Conservation (phyloP, 1,140 invertebrate genomes). For the Eciton burchellii region DNA sequence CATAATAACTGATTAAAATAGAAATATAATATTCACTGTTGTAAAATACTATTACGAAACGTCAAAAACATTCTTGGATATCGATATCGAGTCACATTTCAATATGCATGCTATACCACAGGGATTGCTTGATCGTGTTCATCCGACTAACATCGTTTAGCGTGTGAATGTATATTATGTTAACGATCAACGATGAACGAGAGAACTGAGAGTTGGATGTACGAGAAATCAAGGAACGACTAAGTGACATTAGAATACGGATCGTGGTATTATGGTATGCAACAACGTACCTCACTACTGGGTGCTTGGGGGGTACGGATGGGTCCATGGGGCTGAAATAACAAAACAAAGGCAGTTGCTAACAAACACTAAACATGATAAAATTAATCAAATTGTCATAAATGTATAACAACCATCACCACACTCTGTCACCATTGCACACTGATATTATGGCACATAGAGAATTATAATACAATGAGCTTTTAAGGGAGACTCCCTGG, state of each 20-base stretch:
- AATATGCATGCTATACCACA: constrained; percentile 36
- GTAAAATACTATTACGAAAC: too few species aligned
- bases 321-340: constrained; percentile 89
- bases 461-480: constrained; percentile 35
- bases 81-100: neutral
- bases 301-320: constrained; percentile 86
- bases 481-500: neutral
- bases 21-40: constrained; percentile 2
- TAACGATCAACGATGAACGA: constrained; percentile 20
- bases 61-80: neutral
- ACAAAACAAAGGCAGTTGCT: constrained; percentile 87
- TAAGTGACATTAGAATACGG: constrained; percentile 76
- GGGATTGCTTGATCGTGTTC: constrained; percentile 8
- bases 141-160: constrained; percentile 11
- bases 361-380: constrained; percentile 84
- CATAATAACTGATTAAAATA: neutral
- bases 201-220: constrained; percentile 47
- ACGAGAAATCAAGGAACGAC: constrained; percentile 62
- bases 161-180: neutral
- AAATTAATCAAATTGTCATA: constrained; percentile 74
- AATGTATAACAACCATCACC: constrained; percentile 74
- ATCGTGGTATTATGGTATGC: constrained; percentile 82
- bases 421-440: constrained; percentile 72
- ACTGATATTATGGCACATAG: constrained; percentile 43
- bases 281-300: constrained; percentile 88